These are phyloP conservation scores for Eristalinus sepulchralis DNA, from an alignment of 2,888 invertebrate genomes.

Conservation along the genomic window DNA sequence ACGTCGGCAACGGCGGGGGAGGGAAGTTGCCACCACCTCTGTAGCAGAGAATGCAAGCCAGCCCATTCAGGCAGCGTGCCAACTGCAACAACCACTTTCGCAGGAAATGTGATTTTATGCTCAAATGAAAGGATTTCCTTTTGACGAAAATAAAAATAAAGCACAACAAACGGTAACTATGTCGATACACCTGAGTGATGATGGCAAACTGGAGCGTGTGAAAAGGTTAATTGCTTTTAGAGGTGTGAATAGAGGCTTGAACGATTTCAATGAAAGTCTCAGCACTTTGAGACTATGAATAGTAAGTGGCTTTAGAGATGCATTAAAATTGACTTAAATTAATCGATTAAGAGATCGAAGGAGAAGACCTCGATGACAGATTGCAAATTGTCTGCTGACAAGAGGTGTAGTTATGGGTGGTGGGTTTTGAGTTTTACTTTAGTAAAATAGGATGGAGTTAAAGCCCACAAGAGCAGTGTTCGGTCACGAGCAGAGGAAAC, in stretches of 20 bases:
- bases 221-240: constrained; percentile 31
- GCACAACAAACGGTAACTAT: constrained; percentile 10
- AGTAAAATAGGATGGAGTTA: too few species aligned
- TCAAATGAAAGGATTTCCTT: constrained; percentile 49
- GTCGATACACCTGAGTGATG: constrained; percentile 3
- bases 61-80: constrained; percentile 51
- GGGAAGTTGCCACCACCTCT: neutral
- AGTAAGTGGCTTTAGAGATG: neutral
- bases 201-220: constrained; percentile 44
- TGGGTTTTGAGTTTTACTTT: too few species aligned
- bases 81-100: constrained; percentile 51
- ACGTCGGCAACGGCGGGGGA: neutral
- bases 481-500: too few species aligned
- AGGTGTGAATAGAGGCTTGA: neutral
- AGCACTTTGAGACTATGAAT: neutral
- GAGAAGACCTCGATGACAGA: neutral
- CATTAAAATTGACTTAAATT: neutral
- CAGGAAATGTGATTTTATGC: constrained; percentile 57
- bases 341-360: neutral
- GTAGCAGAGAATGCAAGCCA: constrained; percentile 10
- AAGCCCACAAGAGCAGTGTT: too few species aligned
- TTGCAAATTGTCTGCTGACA: too few species aligned
- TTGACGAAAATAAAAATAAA: constrained; percentile 16
- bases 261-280: neutral
- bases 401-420: too few species aligned